These are phyloP conservation scores for Morinoia aosen DNA, from an alignment of 2,888 invertebrate genomes.

Conservation along the genomic window DNA sequence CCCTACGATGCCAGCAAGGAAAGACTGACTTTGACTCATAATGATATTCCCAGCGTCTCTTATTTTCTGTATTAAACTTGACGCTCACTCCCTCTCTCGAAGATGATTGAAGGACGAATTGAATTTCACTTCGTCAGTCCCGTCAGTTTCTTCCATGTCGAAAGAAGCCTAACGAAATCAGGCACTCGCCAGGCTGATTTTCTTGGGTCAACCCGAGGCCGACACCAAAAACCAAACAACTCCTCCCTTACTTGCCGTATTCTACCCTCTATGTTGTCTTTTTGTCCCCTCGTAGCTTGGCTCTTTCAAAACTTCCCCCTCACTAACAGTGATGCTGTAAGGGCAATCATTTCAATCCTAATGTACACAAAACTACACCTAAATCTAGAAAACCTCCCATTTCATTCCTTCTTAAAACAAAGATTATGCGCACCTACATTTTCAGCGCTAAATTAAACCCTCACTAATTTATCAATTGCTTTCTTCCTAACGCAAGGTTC, in stretches of 20 bases:
- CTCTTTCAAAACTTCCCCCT: neutral
- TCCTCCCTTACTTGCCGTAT: neutral
- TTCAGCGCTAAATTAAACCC: neutral
- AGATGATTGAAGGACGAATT: neutral
- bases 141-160: neutral
- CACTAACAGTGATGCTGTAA: slow-evolving; percentile 12
- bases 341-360: slow-evolving; percentile 2
- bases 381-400: neutral
- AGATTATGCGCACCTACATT: neutral
- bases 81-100: neutral
- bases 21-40: neutral
- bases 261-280: neutral
- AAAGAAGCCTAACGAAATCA: slow-evolving; percentile 45
- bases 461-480: neutral
- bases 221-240: neutral
- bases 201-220: neutral
- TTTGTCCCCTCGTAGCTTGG: neutral
- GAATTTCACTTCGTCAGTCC: neutral
- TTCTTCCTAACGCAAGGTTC: neutral
- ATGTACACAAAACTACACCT: neutral
- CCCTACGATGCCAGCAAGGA: neutral
- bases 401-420: neutral
- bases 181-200: neutral
- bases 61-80: neutral
- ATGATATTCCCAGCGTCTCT: neutral